These are phyloP conservation scores for Andinoacara biseriatus DNA, from an alignment of 2,113 vertebrate genomes.

Conservation along the genomic window DNA sequence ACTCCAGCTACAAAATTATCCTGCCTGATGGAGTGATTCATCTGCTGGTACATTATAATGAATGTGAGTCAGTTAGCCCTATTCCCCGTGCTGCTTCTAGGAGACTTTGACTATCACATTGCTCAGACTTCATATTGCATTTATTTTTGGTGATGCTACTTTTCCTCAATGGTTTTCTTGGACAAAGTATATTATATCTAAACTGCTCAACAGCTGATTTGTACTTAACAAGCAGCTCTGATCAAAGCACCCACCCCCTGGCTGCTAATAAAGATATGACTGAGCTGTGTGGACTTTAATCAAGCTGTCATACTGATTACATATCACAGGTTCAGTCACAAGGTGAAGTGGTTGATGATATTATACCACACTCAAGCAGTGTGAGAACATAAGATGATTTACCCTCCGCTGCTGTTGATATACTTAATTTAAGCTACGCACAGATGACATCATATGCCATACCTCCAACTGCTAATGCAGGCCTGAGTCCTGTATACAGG, in stretches of 20 bases:
- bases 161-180: neutral
- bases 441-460: slow-evolving; percentile 32
- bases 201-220: neutral
- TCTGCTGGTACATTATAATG: slow-evolving; percentile 30
- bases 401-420: slow-evolving; percentile 32
- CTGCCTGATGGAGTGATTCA: neutral
- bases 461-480: slow-evolving; percentile 18
- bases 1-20: neutral
- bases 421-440: slow-evolving; percentile 49
- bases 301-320: neutral
- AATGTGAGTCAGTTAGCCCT: slow-evolving; percentile 20
- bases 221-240: neutral
- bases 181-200: neutral
- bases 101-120: neutral
- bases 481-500: neutral
- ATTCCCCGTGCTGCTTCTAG: neutral
- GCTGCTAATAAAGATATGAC: neutral
- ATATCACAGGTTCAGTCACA: slow-evolving; percentile 30
- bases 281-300: slow-evolving; percentile 9
- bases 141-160: neutral
- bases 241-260: neutral
- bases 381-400: neutral
- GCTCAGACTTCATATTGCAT: neutral
- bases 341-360: slow-evolving; percentile 28
- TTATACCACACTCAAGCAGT: neutral